Conservation (phyloP, 2,888 invertebrate genomes). For the Autographa gamma region DNA sequence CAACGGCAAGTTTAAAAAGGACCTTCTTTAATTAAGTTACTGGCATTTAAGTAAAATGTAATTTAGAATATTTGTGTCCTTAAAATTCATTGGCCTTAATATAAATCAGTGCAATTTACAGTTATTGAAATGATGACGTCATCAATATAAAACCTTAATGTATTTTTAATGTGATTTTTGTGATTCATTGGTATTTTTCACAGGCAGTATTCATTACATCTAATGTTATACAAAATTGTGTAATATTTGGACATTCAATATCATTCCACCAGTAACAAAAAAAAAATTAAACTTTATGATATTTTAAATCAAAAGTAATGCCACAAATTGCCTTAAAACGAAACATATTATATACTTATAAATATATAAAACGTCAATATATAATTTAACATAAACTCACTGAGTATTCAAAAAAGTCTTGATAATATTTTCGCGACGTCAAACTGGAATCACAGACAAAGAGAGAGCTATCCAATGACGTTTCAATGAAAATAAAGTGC, state of each 20-base stretch:
- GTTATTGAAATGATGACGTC: constrained; percentile 10
- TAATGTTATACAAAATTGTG: constrained; percentile 2
- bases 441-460: constrained; percentile 29
- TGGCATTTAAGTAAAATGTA: constrained; percentile 9
- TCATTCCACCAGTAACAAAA: too few species aligned
- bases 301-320: constrained; percentile 7
- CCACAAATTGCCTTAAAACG: constrained; percentile 5
- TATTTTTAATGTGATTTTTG: constrained; percentile 9
- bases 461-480: constrained; percentile 54
- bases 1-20: constrained; percentile 47
- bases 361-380: constrained; percentile 20
- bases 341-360: constrained; percentile 7
- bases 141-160: constrained; percentile 22
- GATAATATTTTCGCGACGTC: constrained; percentile 26
- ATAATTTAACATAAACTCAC: constrained; percentile 40
- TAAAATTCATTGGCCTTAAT: neutral
- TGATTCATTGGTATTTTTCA: constrained; percentile 21
- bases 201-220: constrained; percentile 5
- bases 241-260: neutral
- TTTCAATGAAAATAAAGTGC: constrained; percentile 32
- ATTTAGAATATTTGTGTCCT: neutral
- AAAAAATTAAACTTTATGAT: neutral
- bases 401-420: constrained; percentile 61
- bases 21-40: constrained; percentile 19
- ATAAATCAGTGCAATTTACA: neutral